phyloP scores from a whole-genome alignment of 30 jellyfish, hydroid and myxozoan genomes.

The Mastigias papua region DNA sequence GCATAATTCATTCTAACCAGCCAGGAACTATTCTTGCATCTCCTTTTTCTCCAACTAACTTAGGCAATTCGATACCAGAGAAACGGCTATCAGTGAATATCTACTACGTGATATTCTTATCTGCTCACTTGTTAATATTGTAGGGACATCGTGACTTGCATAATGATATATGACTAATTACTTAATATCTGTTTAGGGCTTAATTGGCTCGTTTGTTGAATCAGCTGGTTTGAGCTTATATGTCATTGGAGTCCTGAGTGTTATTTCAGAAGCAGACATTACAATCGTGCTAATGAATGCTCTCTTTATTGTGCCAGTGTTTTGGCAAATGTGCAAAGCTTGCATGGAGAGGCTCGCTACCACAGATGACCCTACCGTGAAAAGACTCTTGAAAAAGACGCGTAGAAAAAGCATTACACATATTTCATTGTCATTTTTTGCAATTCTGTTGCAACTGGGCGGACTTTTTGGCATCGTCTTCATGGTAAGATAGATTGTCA shows the following conservation, averaged over 20 bases:
- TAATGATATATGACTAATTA: no score
- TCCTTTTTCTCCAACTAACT: no score
- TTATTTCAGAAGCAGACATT: conserved; percentile 74
- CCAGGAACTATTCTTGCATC: no score
- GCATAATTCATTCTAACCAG: no score
- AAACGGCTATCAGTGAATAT: no score
- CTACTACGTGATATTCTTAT: no score
- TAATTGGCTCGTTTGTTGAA: conserved; percentile 81
- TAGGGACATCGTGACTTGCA: no score
- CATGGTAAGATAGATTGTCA: conserved; percentile 76
- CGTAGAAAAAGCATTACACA: conserved; percentile 64
- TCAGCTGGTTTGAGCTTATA: conserved; percentile 89
- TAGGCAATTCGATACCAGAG: no score
- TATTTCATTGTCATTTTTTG: conserved; percentile 78
- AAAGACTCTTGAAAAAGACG: conserved; percentile 47
- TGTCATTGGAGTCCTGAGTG: conserved; percentile 78
- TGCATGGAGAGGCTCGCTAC: conserved; percentile 57
- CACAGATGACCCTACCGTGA: conserved; percentile 47
- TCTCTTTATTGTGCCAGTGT: conserved; percentile 84
- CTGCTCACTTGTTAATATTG: no score
- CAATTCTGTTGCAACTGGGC: conserved; percentile 85
- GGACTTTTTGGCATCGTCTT: conserved; percentile 88
- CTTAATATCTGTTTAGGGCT: conserved; percentile 77
- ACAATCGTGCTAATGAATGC: conserved; percentile 89
- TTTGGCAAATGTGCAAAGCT: conserved; percentile 87